Evolutionary conservation across 2,797 vertebrate genomes (phyloP).

Genomic region (Ctenochaetus hawaiiensis): DNA sequence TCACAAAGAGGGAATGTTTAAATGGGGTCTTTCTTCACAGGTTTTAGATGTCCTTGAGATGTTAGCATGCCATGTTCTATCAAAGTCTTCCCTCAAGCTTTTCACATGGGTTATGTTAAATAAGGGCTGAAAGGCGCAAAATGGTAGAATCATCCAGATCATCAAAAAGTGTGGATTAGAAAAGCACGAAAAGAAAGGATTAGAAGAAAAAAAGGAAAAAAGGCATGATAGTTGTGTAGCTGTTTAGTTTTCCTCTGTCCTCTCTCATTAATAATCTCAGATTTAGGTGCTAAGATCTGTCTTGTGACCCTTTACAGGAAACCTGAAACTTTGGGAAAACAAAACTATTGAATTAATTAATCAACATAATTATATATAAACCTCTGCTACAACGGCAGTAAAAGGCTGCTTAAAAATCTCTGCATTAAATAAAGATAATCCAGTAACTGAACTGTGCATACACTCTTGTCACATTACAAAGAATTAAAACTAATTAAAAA

Average conservation of each 20-base stretch:
- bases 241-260: background rate
- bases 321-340: background rate
- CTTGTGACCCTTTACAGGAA: background rate
- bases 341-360: too few relatives aligned
- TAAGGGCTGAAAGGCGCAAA: background rate
- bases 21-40: background rate
- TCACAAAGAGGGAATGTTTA: background rate
- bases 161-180: background rate
- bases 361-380: too few relatives aligned
- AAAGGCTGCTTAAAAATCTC: too few relatives aligned
- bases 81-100: background rate
- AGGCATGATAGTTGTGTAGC: background rate
- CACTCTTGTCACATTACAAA: background rate
- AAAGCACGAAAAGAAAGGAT: too few relatives aligned
- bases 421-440: background rate
- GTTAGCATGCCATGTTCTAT: background rate
- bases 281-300: background rate
- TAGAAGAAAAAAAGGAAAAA: background rate
- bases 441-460: background rate
- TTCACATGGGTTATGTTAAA: slow-evolving; percentile 4
- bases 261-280: background rate
- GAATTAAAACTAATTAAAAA: background rate
- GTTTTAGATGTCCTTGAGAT: background rate
- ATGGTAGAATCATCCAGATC: background rate
- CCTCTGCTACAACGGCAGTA: too few relatives aligned